Conservation (phyloP, 2,888 invertebrate species). For the Stenurella melanura region DNA sequence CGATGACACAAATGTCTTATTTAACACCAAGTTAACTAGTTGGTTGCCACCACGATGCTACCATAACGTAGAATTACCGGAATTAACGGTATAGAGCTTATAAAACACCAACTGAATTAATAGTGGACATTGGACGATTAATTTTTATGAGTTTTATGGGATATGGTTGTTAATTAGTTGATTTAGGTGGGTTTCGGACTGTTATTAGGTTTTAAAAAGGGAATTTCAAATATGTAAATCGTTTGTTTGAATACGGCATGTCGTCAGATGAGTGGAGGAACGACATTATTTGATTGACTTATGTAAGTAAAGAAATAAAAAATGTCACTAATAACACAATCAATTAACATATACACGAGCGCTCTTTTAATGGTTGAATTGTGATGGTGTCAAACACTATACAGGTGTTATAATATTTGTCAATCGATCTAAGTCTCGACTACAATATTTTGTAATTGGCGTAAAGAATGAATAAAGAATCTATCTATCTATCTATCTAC, state of each 20-base stretch:
- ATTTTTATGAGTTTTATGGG: constrained; percentile 47
- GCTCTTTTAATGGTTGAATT: too few species aligned
- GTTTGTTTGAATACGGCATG: neutral
- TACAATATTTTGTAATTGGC: too few species aligned
- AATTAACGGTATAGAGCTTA: constrained; percentile 52
- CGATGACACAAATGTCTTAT: constrained; percentile 62
- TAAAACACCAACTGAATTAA: constrained; percentile 53
- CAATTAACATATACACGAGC: neutral
- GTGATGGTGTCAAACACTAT: too few species aligned
- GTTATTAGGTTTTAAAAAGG: constrained; percentile 1
- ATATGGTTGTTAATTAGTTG: constrained; percentile 34
- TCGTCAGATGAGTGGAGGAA: neutral
- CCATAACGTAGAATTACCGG: constrained; percentile 51
- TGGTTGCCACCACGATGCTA: constrained; percentile 50
- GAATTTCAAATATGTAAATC: neutral
- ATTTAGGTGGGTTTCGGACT: constrained; percentile 9
- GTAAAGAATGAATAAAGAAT: too few species aligned
- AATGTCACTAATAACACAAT: neutral
- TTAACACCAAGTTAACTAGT: constrained; percentile 58
- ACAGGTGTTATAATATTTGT: too few species aligned
- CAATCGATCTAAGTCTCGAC: too few species aligned
- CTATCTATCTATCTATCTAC: too few species aligned
- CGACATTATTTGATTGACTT: neutral
- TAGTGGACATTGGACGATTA: constrained; percentile 45
- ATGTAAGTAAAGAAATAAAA: neutral